Evolutionary conservation across 2,888 invertebrate genomes (phyloP).

Genomic region (Eilema sororculum): DNA sequence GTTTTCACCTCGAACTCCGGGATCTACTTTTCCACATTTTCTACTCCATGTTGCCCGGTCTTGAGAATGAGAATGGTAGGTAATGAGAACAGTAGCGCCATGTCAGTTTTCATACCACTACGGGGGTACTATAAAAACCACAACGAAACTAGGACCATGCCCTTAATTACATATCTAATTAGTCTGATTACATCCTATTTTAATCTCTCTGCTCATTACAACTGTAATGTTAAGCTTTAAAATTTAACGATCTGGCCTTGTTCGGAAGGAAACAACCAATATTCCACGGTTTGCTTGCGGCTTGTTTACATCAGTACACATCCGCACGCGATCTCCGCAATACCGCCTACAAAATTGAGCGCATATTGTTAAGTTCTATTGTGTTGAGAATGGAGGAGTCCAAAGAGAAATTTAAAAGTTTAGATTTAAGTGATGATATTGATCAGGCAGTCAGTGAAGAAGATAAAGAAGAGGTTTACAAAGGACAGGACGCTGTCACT

Average conservation of each 20-base stretch:
- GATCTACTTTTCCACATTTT: no score
- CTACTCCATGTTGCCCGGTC: no score
- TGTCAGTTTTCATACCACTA: no score
- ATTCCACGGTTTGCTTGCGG: conserved; percentile 53
- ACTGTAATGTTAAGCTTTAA: conserved; percentile 20
- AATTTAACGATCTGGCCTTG: conserved; percentile 62
- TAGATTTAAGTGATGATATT: conserved; percentile 10
- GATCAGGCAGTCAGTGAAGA: conserved; percentile 43
- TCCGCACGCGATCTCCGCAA: conserved; percentile 53
- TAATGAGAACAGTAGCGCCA: no score
- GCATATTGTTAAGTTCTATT: conserved; percentile 50
- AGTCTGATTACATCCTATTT: no score
- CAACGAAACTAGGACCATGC: no score
- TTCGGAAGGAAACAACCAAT: conserved; percentile 65
- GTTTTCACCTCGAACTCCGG: no score
- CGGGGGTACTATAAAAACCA: no score
- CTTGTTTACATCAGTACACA: conserved; percentile 56
- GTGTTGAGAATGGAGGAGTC: conserved; percentile 61
- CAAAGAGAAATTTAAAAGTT: conserved; percentile 49
- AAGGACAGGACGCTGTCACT: conserved; percentile 65
- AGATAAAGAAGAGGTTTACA: conserved; percentile 60
- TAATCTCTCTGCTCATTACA: neutral
- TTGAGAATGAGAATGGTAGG: no score
- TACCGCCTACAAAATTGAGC: conserved; percentile 57
- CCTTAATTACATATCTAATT: no score